phyloP scores from a whole-genome alignment of 2,797 vertebrate species.

The Florisuga fusca region DNA sequence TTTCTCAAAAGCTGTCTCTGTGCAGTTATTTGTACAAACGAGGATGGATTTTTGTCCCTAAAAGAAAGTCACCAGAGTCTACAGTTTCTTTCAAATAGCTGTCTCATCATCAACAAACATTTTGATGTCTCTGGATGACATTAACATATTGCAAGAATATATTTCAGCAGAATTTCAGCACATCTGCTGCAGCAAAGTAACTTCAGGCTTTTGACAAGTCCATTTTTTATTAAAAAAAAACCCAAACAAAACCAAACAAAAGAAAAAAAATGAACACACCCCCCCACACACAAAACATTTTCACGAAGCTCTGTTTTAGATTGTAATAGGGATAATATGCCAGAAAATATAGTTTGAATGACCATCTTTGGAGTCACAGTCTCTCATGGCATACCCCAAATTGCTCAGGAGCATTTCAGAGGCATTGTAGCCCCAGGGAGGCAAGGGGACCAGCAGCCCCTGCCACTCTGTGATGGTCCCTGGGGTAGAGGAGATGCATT shows the following conservation, averaged over 20 bases:
- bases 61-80: neutral
- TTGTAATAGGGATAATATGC: neutral
- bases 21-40: slow-evolving; percentile 5
- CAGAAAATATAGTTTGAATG: neutral
- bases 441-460: neutral
- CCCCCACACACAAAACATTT: neutral
- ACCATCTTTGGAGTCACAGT: neutral
- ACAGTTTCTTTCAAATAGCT: slow-evolving; percentile 12
- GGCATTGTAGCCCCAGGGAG: neutral
- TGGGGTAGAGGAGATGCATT: neutral
- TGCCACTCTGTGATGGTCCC: accelerated
- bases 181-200: neutral
- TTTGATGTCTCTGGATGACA: slow-evolving; percentile 18
- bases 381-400: neutral
- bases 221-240: neutral
- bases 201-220: neutral
- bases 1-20: neutral
- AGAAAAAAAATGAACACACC: neutral
- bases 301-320: neutral
- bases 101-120: slow-evolving; percentile 17
- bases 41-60: neutral
- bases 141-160: neutral
- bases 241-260: neutral
- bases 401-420: neutral
- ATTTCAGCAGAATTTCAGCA: slow-evolving; percentile 40